These are phyloP conservation scores for Adelges cooleyi DNA, from an alignment of 1,140 invertebrate genomes.

Conservation along the genomic window DNA sequence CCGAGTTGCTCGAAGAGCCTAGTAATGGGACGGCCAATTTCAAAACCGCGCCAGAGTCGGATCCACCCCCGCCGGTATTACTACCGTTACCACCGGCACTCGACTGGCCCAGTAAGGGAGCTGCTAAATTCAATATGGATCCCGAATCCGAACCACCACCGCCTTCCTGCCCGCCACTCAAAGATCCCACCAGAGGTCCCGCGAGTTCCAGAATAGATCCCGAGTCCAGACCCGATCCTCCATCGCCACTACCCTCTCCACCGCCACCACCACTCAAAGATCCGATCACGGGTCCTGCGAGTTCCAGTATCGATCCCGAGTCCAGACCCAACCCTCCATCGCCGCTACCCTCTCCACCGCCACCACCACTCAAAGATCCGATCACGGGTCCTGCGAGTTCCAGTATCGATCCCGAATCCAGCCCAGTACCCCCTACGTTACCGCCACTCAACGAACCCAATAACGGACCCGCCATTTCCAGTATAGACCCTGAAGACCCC, in stretches of 20 bases:
- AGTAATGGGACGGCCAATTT: slow-evolving; percentile 31
- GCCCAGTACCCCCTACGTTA: background rate
- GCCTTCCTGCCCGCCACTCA: background rate
- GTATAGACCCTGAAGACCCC: background rate
- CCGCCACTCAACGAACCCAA: background rate
- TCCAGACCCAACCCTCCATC: background rate
- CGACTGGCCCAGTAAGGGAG: slow-evolving; percentile 30
- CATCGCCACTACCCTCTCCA: background rate
- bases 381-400: background rate
- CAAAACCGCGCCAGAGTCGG: slow-evolving; percentile 30
- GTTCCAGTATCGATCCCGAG: background rate
- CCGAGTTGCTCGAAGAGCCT: slow-evolving; percentile 20
- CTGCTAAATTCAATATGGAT: slow-evolving; percentile 31
- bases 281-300: background rate
- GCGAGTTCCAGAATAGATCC: background rate
- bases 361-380: background rate
- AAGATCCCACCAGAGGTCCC: background rate
- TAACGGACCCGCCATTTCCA: background rate
- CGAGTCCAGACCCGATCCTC: background rate
- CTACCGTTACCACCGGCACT: slow-evolving; percentile 19
- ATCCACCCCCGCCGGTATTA: slow-evolving; percentile 15
- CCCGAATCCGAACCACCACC: slow-evolving; percentile 30
- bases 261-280: slow-evolving; percentile 25
- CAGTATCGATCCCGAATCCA: background rate
- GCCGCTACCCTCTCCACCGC: background rate